Base-by-base conservation (phyloP, 2,113 vertebrate species). In the Epinephelus fuscoguttatus region DNA sequence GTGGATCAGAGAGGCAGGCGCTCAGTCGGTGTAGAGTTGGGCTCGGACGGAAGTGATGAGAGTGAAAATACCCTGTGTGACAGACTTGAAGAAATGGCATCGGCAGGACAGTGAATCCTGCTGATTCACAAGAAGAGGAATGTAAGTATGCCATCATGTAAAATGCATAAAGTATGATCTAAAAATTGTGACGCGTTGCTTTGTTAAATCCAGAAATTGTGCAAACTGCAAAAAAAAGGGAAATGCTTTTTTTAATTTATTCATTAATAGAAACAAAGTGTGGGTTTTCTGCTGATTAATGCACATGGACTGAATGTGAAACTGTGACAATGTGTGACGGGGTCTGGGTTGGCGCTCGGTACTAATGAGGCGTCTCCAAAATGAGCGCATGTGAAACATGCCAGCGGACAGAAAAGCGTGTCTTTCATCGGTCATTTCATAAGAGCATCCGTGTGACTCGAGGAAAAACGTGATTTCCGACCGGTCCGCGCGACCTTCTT, bases 341-440 rank as follows among this genome's bases (percentile, higher is more conserved):
- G 64, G 40, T 79, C 27, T 15, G 15, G 59, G 10, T 49, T n/a
- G 52, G 77, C 56, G 67, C 71, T 89, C 47, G 6, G 72, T 15
- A 8, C 64, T 17, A 25, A 68, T 40, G 56, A 95, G 94, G 96
- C 94, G 95, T 91, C 93, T 95, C 92, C 75, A 85, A 94, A 91
- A 74, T 11, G 27, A 25, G 78, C 69, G 75, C 81, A 27, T 68
- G 83, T 74, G 57, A 64, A 86, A 79, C 50, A 9, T 69, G 68
- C 71, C 86, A 50, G 47, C 64, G 52, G 53, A 59, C 2, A 47
- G 18, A 61, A 74, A 64, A 64, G 13, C 52, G 40, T 21, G 53
- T 53, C 13, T 81, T 45, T 53, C 52, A 62, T 74, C 23, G 25
- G 21, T 80, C 14, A 30, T 89, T 75, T 70, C 75, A 21, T 67